Evolutionary conservation across 2,113 vertebrate genomes (phyloP), one percentile per base, ranked within the genome.

Genomic region (Gallinago undulata): DNA sequence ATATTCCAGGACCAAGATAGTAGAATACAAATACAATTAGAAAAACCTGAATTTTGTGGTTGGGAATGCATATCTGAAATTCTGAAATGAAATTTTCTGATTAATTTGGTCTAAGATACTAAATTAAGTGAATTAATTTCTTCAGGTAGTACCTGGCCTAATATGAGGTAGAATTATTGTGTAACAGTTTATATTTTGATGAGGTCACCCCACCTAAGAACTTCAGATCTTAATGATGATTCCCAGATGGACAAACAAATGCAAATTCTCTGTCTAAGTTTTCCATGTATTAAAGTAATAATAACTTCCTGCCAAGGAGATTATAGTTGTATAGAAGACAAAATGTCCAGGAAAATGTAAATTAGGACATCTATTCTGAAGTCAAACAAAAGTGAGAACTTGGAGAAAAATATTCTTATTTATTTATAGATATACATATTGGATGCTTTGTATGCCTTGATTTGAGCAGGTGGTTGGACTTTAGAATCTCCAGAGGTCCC

Each of bases 11-110:
- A 37, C 5, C 4, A 31, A 47, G 33, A 59, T 33, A 92, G 68
- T 96, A 94, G 94, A 96, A 97, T 94, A 81, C 64, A 96, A 97
- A 96, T 94, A 84, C 83, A 94, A 47, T 89, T 79, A 92, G 72
- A 94, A 94, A 96, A 64, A 88, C 25, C 30, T 59, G 83, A 89
- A 41, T 90, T 59, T 96, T 96, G 64, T 97, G 84, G 94, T 94
- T 74, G 56, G 79, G 96, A 97, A 87, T 90, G 6, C 6, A 47
- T 75, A 75, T 86, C 76, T 91, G 62, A 95, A 93, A 93, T 91
- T 96, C 93, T 93, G 84, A 97, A 96, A 89, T 93, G 77, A 96
- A 87, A 64, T 77, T 95, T 96, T 93, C 86, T 86, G 93, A 94
- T 95, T 96, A 18, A 70, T 91, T 95, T 97, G 88, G 95, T 95